A percentile compares a stretch with the other conserved stretches of the same genome.
Conservation (phyloP, 2,113 vertebrate genomes). For the Myotis davidii region DNA sequence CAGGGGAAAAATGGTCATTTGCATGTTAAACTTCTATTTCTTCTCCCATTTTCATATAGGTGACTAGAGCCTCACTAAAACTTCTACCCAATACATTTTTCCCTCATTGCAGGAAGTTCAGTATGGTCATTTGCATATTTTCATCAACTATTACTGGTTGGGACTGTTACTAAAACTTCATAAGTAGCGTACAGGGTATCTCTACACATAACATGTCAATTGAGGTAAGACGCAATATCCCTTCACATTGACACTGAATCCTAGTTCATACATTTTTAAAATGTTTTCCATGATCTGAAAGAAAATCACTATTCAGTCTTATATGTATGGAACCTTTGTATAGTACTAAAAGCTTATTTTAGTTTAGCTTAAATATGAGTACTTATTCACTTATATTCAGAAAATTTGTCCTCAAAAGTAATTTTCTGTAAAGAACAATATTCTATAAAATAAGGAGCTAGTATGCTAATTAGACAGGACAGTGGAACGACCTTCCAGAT, state of each 20-base stretch:
- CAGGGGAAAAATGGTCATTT: too few relatives aligned
- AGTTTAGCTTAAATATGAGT: not conserved
- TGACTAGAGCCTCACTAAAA: not conserved
- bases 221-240: not conserved
- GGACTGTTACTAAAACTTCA: not conserved
- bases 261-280: not conserved
- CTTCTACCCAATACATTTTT: not conserved
- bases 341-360: not conserved
- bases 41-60: not conserved
- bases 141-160: not conserved
- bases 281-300: not conserved
- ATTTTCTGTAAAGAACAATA: not conserved
- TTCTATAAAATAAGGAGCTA: too few relatives aligned
- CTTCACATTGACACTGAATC: not conserved
- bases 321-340: not conserved
- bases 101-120: not conserved
- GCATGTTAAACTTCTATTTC: not conserved
- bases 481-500: rapidly evolving
- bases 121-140: not conserved
- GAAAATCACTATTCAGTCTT: not conserved
- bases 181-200: not conserved
- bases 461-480: too few relatives aligned
- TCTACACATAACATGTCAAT: not conserved
- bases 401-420: not conserved
- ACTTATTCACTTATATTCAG: not conserved